Percentiles rank a stretch among this genome's conserved stretches.
Evolutionary conservation across 2,113 vertebrate genomes (phyloP).

Genomic region (Tenrec ecaudatus): DNA sequence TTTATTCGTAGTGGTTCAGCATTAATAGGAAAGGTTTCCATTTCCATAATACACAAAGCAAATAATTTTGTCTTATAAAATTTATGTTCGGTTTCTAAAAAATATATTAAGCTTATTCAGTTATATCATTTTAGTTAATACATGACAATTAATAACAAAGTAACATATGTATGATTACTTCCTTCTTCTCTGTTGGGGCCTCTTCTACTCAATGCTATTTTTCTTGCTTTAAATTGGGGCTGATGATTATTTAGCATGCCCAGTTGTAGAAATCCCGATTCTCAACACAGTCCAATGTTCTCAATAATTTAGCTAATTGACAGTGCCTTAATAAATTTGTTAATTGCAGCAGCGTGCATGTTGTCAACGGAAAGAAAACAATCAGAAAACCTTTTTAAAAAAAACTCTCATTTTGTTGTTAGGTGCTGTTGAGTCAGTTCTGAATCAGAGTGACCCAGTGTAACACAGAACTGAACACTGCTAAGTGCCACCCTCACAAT

Average conservation of each 20-base stretch:
- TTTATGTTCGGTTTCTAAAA: neutral
- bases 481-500: too few relatives aligned
- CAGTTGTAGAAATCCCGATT: conserved; percentile 47
- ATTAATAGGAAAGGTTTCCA: conserved; percentile 1
- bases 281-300: neutral
- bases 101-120: conserved; percentile 3
- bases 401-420: too few relatives aligned
- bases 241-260: conserved; percentile 45
- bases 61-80: neutral
- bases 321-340: conserved; percentile 6
- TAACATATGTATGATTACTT: conserved; percentile 41
- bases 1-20: neutral
- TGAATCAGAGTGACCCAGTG: too few relatives aligned
- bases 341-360: conserved; percentile 14
- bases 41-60: neutral
- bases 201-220: neutral
- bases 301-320: conserved; percentile 51
- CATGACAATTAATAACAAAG: neutral
- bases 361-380: conserved; percentile 13
- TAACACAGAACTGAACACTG: too few relatives aligned
- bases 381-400: neutral
- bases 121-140: conserved; percentile 22
- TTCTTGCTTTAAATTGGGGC: conserved; percentile 53
- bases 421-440: too few relatives aligned
- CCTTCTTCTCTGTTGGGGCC: neutral